Evolutionary conservation across 2,113 vertebrate species (phyloP).

Genomic region (Gallinago jamesoni): DNA sequence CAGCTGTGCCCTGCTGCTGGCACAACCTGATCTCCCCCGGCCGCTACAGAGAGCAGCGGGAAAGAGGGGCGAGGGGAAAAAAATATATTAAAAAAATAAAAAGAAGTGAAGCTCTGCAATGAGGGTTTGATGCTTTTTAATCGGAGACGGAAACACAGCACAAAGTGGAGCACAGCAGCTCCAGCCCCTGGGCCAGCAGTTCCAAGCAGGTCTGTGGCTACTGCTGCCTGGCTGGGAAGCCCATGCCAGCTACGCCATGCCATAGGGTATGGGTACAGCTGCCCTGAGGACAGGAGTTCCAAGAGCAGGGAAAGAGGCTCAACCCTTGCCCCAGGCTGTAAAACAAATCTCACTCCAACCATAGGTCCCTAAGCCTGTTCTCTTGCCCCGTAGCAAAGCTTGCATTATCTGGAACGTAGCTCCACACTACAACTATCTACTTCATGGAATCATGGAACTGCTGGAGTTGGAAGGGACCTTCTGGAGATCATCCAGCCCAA

Average conservation of each 20-base stretch:
- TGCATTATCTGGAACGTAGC: not conserved
- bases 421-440: not conserved
- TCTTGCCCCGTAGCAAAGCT: not conserved
- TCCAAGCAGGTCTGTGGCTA: not conserved
- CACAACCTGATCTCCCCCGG: not conserved
- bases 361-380: not conserved
- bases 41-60: not conserved
- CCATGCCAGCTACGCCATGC: not conserved
- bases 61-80: not conserved
- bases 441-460: not conserved
- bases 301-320: not conserved
- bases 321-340: not conserved
- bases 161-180: not conserved
- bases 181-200: not conserved
- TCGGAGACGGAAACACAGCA: not conserved
- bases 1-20: not conserved
- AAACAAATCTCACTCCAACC: not conserved
- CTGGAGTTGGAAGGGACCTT: too few relatives aligned
- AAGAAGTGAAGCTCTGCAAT: not conserved
- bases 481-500: too few relatives aligned
- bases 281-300: not conserved
- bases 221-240: not conserved
- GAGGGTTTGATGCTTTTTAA: constrained; percentile 12
- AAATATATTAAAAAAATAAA: not conserved
- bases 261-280: not conserved